Evolutionary conservation across 1,140 invertebrate genomes (phyloP).

Genomic region (Samia ricini): DNA sequence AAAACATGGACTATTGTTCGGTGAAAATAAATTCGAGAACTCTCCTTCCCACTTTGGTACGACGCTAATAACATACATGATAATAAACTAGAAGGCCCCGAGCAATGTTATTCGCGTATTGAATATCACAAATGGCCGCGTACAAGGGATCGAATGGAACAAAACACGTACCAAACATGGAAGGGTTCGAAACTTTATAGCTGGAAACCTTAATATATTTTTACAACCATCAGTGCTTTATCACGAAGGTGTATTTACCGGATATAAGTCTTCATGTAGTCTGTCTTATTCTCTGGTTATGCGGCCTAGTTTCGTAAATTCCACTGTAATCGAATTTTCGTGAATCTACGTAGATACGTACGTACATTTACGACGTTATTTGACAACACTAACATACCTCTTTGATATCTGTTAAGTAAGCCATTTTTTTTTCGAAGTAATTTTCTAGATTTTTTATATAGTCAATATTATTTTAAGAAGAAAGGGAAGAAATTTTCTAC

Average conservation of each 20-base stretch:
- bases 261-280: slow-evolving; percentile 1
- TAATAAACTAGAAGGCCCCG: slow-evolving; percentile 29
- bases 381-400: neutral
- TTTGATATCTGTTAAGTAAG: neutral
- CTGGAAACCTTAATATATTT: slow-evolving; percentile 35
- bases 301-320: neutral
- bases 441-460: neutral
- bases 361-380: neutral
- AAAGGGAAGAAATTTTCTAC: too few species aligned
- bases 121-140: slow-evolving; percentile 35
- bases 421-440: neutral
- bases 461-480: too few species aligned
- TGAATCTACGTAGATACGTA: neutral
- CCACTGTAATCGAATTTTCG: neutral
- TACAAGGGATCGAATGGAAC: slow-evolving; percentile 30
- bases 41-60: slow-evolving; percentile 15
- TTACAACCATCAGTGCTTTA: slow-evolving; percentile 17
- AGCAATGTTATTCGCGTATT: slow-evolving; percentile 40
- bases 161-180: slow-evolving; percentile 28
- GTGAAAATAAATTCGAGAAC: neutral
- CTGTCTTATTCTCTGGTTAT: neutral
- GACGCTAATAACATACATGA: slow-evolving; percentile 36
- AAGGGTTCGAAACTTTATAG: slow-evolving; percentile 36
- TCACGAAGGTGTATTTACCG: slow-evolving; percentile 3
- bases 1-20: neutral